phyloP scores from a whole-genome alignment of 2,113 vertebrate genomes.

The Amblyopsis rosae region DNA sequence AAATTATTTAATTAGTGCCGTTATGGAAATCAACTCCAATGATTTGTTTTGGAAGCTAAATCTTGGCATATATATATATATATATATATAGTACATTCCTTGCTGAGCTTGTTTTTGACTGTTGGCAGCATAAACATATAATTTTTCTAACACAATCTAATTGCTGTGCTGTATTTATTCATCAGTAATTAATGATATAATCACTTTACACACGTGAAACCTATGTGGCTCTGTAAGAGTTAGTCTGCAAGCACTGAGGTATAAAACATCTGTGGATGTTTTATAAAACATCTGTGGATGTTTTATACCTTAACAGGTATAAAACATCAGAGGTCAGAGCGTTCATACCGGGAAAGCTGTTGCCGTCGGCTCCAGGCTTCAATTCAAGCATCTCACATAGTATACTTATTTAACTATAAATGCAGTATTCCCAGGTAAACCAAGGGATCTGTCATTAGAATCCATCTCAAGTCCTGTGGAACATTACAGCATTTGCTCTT shows the following conservation, averaged over 20 bases:
- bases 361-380: conserved; percentile 4
- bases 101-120: no score
- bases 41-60: no score
- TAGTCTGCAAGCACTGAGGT: no score
- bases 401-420: conserved; percentile 19
- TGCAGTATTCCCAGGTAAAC: conserved; percentile 38
- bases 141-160: no score
- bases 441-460: conserved; percentile 38
- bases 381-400: conserved; percentile 23
- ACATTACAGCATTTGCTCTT: conserved; percentile 56
- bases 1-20: no score
- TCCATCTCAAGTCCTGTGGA: conserved; percentile 45
- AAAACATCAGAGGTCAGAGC: no score
- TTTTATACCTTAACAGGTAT: neutral
- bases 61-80: no score
- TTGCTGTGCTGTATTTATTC: neutral
- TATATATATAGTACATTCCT: no score
- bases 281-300: neutral
- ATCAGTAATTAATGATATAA: neutral
- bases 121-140: no score
- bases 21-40: no score
- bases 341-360: neutral
- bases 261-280: no score
- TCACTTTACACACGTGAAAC: neutral
- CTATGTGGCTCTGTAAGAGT: neutral